These are phyloP conservation scores for Hirtodrosophila duncani DNA, from an alignment of 2,888 invertebrate species.

Conservation along the genomic window DNA sequence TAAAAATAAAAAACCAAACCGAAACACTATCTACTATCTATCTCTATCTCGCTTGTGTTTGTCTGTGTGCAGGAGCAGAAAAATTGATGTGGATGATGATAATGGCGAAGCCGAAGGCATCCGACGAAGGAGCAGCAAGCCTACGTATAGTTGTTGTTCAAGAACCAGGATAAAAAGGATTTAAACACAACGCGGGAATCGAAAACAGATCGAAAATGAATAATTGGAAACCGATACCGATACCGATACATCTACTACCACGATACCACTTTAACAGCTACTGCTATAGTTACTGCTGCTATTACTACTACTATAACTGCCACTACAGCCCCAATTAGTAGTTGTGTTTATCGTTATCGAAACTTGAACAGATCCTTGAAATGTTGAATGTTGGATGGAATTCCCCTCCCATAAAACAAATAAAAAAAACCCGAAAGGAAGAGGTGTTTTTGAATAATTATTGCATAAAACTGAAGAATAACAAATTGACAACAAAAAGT, in stretches of 20 bases:
- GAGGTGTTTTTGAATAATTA: conserved; percentile 45
- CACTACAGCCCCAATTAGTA: conserved; percentile 53
- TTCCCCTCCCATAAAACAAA: no score
- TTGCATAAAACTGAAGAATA: conserved; percentile 63
- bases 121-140: conserved; percentile 12
- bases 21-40: conserved; percentile 71
- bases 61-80: conserved; percentile 82
- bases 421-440: conserved; percentile 13
- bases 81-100: conserved; percentile 14
- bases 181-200: conserved; percentile 28
- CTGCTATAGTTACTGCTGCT: conserved; percentile 33
- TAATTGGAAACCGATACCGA: conserved; percentile 5
- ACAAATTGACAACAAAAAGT: conserved; percentile 6
- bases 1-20: conserved; percentile 42
- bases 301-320: conserved; percentile 38
- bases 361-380: conserved; percentile 73
- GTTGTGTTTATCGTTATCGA: conserved; percentile 49
- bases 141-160: not conserved
- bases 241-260: conserved; percentile 10
- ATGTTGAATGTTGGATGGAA: conserved; percentile 39
- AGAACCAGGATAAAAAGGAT: not conserved
- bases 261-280: not conserved
- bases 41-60: conserved; percentile 80
- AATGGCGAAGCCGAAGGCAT: conserved; percentile 18
- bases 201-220: conserved; percentile 1